Evolutionary conservation across 2,113 vertebrate species (phyloP), one percentile per base, ranked within the genome.

Genomic region (Collichthys lucidus): DNA sequence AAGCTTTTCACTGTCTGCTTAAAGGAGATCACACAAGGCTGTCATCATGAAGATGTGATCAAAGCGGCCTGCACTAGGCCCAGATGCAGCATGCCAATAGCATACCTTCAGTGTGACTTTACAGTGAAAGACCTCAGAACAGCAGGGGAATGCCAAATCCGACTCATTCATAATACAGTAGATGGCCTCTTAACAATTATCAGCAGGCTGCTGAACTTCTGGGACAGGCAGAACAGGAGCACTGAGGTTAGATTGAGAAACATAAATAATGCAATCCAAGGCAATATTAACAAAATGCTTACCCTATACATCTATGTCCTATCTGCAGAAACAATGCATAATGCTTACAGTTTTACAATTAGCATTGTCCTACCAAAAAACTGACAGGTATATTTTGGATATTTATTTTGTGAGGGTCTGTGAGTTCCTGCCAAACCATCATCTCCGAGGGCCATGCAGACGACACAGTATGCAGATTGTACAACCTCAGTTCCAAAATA

Each of bases 1-100:
- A 70, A 82, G 88, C 90, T 83, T 77, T 84, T 80, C 89, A 83
- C 69, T 87, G 89, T 89, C 88, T 92, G 83, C 88, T 93, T 87
- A 79, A 89, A 82, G 4, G 86, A 85, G 78, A 92, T 94, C 90
- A 93, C 79, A 86, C 78, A 40, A 72, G 76, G 69, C 85, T 83
- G 89, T 86, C 86, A 84, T 83, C 80, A 65, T 83, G 83, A 61
- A 85, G 81, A 88, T 82, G 86, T 86, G 93, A 95, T 95, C 92
- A 93, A 94, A 94, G 92, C n/a, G 2, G 55, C 77, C 57, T 63
- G 50, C 64, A 60, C 74, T 5, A 68, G 81, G 71, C 83, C 82
- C 79, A 89, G 84, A 87, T 90, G 86, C 77, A 72, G 70, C 84
- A 66, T 66, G 86, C 79, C 79, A 83, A 88, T 84, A 73, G 78